A percentile compares a stretch with the other conserved stretches of the same genome.
These are phyloP conservation scores for Drosophila orosa DNA, from an alignment of 1,140 invertebrate genomes.

Conservation along the genomic window DNA sequence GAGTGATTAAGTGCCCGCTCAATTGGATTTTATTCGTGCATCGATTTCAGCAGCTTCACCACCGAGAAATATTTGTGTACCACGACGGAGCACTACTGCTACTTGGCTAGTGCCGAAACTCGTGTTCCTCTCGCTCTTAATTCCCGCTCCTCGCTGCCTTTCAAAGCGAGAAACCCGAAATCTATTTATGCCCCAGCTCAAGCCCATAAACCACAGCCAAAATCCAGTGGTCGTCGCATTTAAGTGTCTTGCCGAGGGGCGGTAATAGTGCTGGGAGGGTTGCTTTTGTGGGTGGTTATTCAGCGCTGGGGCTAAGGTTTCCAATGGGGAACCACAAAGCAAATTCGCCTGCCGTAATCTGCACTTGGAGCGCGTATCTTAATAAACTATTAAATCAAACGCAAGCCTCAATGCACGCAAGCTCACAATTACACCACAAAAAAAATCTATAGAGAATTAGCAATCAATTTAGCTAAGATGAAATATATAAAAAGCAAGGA, in stretches of 20 bases:
- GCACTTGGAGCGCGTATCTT: conserved; percentile 79
- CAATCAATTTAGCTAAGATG: background rate
- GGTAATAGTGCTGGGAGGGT: conserved; percentile 18
- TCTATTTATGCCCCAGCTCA: conserved; percentile 73
- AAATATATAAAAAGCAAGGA: background rate
- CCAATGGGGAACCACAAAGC: conserved; percentile 45
- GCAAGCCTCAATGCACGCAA: conserved; percentile 77
- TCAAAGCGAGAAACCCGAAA: conserved; percentile 51
- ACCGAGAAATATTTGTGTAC: background rate
- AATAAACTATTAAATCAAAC: conserved; percentile 83
- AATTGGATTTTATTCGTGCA: conserved; percentile 22
- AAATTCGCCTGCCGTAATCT: conserved; percentile 75
- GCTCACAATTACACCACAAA: conserved; percentile 20
- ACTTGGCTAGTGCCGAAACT: conserved; percentile 5
- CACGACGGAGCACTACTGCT: no score
- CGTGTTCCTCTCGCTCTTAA: background rate
- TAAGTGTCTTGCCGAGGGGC: conserved; percentile 59
- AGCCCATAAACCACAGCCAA: conserved; percentile 80
- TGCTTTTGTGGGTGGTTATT: background rate
- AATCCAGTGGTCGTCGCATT: conserved; percentile 80
- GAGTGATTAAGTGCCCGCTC: conserved; percentile 24
- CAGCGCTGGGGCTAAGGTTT: background rate
- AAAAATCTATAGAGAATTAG: background rate
- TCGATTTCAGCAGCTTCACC: conserved; percentile 10
- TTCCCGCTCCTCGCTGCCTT: background rate